phyloP scores from a whole-genome alignment of 2,113 vertebrate species.

The cattle (Bos taurus) region ARS-UCD2.0 NC_037334.1:61014001-61014500 shows the following conservation, averaged over 20 bases:
- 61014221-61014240: not conserved
- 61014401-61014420: not conserved
- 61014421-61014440: not conserved
- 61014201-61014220: not conserved
- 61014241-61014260: not conserved
- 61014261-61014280: not conserved
- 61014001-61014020: not conserved
- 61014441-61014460: not conserved
- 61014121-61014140: not conserved
- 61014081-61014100: not conserved
- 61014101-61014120: not conserved
- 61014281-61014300: not conserved
- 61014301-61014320: not conserved
- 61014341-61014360: not conserved
- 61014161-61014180: not conserved
- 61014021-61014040: not conserved
- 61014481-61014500: not conserved
- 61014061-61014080: not conserved
- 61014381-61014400: not conserved
- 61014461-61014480: not conserved
- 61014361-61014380: not conserved
- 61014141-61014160: not conserved
- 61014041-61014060: not conserved
- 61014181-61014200: not conserved
- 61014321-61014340: not conserved